Conservation (phyloP, 2,797 vertebrate species). For the Semaprochilodus insignis region DNA sequence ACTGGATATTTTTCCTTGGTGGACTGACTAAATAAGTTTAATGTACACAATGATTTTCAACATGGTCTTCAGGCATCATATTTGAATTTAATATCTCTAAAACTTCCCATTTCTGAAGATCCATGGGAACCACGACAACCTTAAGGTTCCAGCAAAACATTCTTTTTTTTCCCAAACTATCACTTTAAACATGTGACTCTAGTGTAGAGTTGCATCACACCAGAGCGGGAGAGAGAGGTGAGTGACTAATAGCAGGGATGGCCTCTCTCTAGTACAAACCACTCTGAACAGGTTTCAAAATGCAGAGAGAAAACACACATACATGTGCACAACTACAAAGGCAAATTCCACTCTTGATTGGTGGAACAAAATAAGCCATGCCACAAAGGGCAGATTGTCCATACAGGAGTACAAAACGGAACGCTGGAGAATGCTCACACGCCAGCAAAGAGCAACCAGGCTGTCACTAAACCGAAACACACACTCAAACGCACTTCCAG, state of each 20-base stretch:
- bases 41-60: too few species aligned
- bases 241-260: constrained; percentile 25
- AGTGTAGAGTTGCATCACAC: constrained; percentile 12
- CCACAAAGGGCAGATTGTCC: neutral
- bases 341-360: neutral
- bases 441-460: neutral
- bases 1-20: too few species aligned
- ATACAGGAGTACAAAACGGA: neutral
- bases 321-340: neutral
- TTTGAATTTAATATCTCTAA: too few species aligned
- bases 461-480: neutral
- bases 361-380: constrained; percentile 12
- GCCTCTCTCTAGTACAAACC: constrained; percentile 21
- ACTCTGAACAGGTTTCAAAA: constrained; percentile 24
- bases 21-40: too few species aligned
- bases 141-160: neutral
- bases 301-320: neutral
- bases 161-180: neutral
- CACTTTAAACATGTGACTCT: neutral
- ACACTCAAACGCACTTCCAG: neutral
- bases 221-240: constrained; percentile 20
- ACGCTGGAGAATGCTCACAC: neutral
- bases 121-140: too few species aligned
- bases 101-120: too few species aligned
- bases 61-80: too few species aligned